Conservation (phyloP, 2,888 invertebrate genomes). For the Pterostichus niger region DNA sequence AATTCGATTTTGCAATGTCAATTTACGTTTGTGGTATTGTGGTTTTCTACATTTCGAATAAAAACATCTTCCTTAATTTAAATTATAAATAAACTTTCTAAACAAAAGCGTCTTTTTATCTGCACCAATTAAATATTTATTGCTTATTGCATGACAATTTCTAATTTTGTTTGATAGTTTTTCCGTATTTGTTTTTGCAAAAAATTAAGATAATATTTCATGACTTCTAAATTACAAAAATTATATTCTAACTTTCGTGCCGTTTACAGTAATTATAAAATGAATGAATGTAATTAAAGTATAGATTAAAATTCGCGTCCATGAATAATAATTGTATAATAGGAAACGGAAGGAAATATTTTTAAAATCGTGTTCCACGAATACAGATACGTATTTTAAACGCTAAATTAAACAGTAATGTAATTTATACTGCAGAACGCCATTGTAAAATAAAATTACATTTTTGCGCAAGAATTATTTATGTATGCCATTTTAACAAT, state of each 20-base stretch:
- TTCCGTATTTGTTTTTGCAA: not conserved
- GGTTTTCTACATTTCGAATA: conserved; percentile 1
- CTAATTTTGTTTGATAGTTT: conserved; percentile 21
- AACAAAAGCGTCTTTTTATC: conserved; percentile 20
- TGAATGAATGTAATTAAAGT: not conserved
- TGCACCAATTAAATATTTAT: conserved; percentile 31
- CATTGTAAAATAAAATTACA: too few species aligned
- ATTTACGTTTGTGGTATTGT: not conserved
- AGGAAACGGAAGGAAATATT: conserved; percentile 23
- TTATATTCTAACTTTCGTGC: not conserved
- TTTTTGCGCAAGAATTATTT: too few species aligned
- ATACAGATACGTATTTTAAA: conserved; percentile 9
- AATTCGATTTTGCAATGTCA: not conserved
- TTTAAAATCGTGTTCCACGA: conserved; percentile 12
- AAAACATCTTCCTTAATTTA: conserved; percentile 29
- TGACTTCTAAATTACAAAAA: conserved; percentile 12
- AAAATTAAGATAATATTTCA: conserved; percentile 22
- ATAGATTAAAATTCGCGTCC: conserved; percentile 10
- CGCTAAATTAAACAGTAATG: conserved; percentile 33
- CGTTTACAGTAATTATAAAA: not conserved
- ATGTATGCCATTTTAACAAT: too few species aligned
- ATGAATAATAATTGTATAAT: conserved; percentile 5
- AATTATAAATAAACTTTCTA: conserved; percentile 37
- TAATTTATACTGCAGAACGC: not conserved
- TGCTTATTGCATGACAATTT: conserved; percentile 35